Evolutionary conservation across 2,888 invertebrate species (phyloP), one percentile per base, ranked within the genome.

Genomic region (Lagria hirta): DNA sequence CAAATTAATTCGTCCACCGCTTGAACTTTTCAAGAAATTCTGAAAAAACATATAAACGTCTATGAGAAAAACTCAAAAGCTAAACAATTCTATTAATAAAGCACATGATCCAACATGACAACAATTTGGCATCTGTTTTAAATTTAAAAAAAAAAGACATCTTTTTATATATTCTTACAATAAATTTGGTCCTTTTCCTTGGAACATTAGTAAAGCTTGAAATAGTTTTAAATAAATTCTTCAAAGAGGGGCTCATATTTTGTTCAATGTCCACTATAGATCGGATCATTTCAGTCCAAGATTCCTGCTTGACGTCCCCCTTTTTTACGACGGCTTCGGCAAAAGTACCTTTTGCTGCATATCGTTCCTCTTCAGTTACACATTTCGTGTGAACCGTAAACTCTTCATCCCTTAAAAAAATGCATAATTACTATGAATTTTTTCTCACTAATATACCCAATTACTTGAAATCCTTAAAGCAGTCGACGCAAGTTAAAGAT

Each of bases 401-500:
- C 6, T 84, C 85, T 43, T 86, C 80, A 2, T 82, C 87, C 58
- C 88, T 86, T 68, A 58, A 76, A 77, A 13, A 16, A 24, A 10
- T 21, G 2, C n/a, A 8, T 12, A 11, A 15, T 10, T 8, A n/a
- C 3, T 16, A 20, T 37, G 34, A 13, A 27, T 27, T 4, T 27
- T 20, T n/a, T n/a, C n/a, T 35, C 26, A 30, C 36, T 20, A 32
- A 46, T 38, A 45, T 40, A 20, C 40, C 27, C 20, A 40, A 22
- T 79, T 71, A 86, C 86, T 76, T 70, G 72, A 90, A 97, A 71
- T 93, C 93, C 71, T 91, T 90, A 33, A 86, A 83, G 68, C 96
- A 97, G 68, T 97, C 97, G 69, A 96, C 87, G 71, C 97, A 97
- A 1, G 93, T 88, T 26, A 95, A 73, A 56, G 81, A 83, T 51